These are phyloP conservation scores for Tuberolachnus salignus DNA, from an alignment of 2,888 invertebrate genomes.

Conservation along the genomic window DNA sequence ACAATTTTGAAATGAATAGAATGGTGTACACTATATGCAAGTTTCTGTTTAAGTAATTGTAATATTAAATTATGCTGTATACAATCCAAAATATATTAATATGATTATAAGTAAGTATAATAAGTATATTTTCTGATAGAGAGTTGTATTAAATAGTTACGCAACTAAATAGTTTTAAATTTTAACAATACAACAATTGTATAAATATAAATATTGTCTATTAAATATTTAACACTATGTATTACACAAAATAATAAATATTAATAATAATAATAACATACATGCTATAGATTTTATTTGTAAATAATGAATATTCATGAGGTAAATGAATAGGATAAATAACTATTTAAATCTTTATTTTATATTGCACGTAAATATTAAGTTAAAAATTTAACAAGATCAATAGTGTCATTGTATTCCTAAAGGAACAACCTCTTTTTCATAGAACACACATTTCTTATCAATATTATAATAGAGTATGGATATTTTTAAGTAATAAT, in stretches of 20 bases:
- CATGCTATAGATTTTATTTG: constrained; percentile 27
- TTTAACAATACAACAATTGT: constrained; percentile 25
- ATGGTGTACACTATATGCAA: background rate
- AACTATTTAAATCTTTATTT: constrained; percentile 27
- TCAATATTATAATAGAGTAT: constrained; percentile 21
- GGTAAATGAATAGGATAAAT: constrained; percentile 50
- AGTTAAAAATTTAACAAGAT: constrained; percentile 47
- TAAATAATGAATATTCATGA: constrained; percentile 41
- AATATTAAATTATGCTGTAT: constrained; percentile 12
- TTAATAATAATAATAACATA: constrained; percentile 16
- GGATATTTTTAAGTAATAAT: constrained; percentile 34
- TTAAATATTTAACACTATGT: constrained; percentile 10
- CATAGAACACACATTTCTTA: constrained; percentile 30
- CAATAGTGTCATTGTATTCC: constrained; percentile 31
- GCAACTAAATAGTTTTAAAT: constrained; percentile 15
- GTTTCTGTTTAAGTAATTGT: no score
- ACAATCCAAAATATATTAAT: constrained; percentile 3
- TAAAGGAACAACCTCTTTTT: constrained; percentile 48
- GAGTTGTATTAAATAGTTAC: constrained; percentile 4
- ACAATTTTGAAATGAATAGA: constrained; percentile 24
- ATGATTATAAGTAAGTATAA: constrained; percentile 6
- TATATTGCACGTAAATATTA: constrained; percentile 54
- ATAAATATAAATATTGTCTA: constrained; percentile 30
- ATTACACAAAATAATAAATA: constrained; percentile 31
- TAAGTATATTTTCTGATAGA: constrained; percentile 30